phyloP scores from a whole-genome alignment of 2,888 invertebrate genomes.

The Brenthis ino region DNA sequence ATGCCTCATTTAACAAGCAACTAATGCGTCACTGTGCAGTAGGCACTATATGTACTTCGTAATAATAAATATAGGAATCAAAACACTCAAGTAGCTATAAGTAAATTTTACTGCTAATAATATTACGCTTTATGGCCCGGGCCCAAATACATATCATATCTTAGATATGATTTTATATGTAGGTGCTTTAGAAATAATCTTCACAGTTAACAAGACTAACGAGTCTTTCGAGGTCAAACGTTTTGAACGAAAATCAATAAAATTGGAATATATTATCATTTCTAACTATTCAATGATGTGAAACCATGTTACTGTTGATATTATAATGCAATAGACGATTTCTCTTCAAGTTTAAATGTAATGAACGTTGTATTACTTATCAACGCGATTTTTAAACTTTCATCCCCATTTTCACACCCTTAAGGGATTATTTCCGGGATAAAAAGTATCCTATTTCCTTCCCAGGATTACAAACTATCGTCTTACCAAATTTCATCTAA shows the following conservation, averaged over 20 bases:
- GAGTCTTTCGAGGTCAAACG: constrained; percentile 28
- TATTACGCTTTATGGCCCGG: constrained; percentile 22
- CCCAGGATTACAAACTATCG: too few species aligned
- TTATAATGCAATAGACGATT: neutral
- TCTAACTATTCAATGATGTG: constrained; percentile 29
- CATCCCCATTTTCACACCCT: too few species aligned
- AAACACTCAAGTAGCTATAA: neutral
- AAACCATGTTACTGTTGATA: neutral
- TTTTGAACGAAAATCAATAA: constrained; percentile 33
- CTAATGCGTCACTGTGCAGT: too few species aligned
- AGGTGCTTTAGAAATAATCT: constrained; percentile 24
- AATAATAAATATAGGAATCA: neutral
- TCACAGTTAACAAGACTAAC: constrained; percentile 28
- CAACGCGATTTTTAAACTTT: too few species aligned
- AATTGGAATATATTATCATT: constrained; percentile 36
- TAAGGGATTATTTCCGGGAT: too few species aligned
- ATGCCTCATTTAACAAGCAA: too few species aligned
- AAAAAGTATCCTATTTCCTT: too few species aligned
- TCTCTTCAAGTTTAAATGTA: neutral
- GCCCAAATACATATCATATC: constrained; percentile 2
- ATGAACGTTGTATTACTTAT: too few species aligned
- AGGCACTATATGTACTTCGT: too few species aligned
- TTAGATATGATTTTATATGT: constrained; percentile 8
- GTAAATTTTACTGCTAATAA: constrained; percentile 13
- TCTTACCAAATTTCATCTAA: too few species aligned